These are phyloP conservation scores for Agonopterix subpropinquella DNA, from an alignment of 2,888 invertebrate genomes.

Conservation along the genomic window DNA sequence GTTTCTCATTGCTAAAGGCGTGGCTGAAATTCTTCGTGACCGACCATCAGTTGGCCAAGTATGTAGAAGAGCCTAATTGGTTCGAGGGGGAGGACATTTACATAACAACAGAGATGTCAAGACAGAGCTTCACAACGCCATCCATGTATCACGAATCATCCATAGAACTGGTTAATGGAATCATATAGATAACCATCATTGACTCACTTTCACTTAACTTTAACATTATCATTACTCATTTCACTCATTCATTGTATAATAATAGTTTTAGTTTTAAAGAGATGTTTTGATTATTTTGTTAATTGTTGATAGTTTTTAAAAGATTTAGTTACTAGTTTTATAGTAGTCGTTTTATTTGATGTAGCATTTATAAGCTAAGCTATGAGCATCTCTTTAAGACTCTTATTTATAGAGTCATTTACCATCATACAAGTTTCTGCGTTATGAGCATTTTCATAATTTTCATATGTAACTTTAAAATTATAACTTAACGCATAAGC, in stretches of 20 bases:
- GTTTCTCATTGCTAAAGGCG: slow-evolving; percentile 69
- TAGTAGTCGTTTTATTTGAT: no score
- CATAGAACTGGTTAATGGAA: slow-evolving; percentile 68
- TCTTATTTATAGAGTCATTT: neutral
- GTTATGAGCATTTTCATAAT: slow-evolving; percentile 14
- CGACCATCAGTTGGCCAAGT: slow-evolving; percentile 68
- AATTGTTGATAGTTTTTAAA: no score
- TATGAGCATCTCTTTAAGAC: slow-evolving; percentile 41
- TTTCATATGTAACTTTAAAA: no score
- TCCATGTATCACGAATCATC: slow-evolving; percentile 58
- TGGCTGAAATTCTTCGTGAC: slow-evolving; percentile 77
- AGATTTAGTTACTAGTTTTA: no score
- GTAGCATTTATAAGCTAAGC: slow-evolving; percentile 3
- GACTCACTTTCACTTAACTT: slow-evolving; percentile 20
- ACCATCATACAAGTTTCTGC: slow-evolving; percentile 23
- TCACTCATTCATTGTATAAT: slow-evolving; percentile 38
- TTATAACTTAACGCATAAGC: slow-evolving; percentile 22
- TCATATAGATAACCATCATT: slow-evolving; percentile 46
- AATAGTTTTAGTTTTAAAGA: slow-evolving; percentile 45
- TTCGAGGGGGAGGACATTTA: slow-evolving; percentile 56
- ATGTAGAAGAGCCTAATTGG: slow-evolving; percentile 67
- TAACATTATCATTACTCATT: slow-evolving; percentile 35
- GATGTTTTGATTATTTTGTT: slow-evolving; percentile 20
- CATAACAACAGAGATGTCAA: slow-evolving; percentile 54
- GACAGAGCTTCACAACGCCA: slow-evolving; percentile 44